Evolutionary conservation across 1,140 invertebrate genomes (phyloP), one percentile per base, ranked within the genome.

Genomic region (Drosophila grimshawi): DNA sequence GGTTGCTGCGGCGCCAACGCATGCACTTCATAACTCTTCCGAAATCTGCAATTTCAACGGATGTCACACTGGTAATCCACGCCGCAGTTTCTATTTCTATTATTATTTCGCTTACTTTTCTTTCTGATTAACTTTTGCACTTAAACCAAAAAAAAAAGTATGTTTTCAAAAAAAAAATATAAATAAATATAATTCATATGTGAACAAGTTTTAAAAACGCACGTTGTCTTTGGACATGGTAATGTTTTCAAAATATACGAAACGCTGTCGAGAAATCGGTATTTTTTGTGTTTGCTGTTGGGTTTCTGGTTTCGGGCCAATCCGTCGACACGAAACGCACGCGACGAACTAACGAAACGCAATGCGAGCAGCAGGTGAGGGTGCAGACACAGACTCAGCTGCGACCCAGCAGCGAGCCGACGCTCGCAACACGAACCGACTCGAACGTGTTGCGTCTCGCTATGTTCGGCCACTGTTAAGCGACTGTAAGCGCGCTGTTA

Each of bases 11-110:
- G 71, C 65, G 56, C 56, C 56, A 67, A 52, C 55, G 63, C 49
- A 41, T 73, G 46, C 70, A 73, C 55, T 59, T 67, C 63, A 72
- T 72, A 57, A 56, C 69, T 65, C 37, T 45, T 29, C 5, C 49
- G 52, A 56, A 46, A 32, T 35, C 29, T 30, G 65, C 35, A 49
- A 55, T 56, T 32, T 48, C 52, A 39, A 32, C 55, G 59, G 48
- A 62, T 56, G 60, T 60, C 59, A 49, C 78, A 82, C 82, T 86
- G 82, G 83, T 86, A 86, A 86, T 86, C 82, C 82, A 86, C 71
- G 67, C 82, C 63, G 74, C 57, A 82, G 53, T 53, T 66, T 60
- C 10, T 43, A 7, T 52, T 29, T 61, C 66, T 35, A 49, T 46
- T 53, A 39, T 75, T 35, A 62, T n/a, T 49, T 69, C 3, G 41